Evolutionary conservation across 1,140 invertebrate species (phyloP), one percentile per base, ranked within the genome.

Genomic region (Colletes gigas): DNA sequence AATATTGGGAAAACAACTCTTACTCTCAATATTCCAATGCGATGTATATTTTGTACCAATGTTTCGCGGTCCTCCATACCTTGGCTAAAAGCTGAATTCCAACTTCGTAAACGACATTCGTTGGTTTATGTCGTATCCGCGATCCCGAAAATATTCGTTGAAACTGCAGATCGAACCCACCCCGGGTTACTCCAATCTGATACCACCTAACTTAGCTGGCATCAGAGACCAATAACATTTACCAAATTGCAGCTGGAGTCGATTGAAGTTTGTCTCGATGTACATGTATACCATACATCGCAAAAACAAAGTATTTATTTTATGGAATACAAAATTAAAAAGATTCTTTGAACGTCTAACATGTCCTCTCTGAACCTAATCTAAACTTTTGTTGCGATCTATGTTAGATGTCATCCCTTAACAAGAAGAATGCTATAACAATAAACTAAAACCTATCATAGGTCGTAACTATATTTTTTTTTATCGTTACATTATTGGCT

Each of bases 181-280:
- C 69, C 39, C 71, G 57, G 41, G 66, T 72, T 76, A 79, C 74
- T 86, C 78, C 74, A 78, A 83, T 87, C 82, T 76, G 84, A 87
- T 87, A 86, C 39, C 70, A 66, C 62, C 62, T 81, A 83, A 70
- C 55, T 78, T 68, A 79, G 62, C 82, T 87, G 82, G 71, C 85
- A 87, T 87, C 70, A 78, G 71, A 30, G 62, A 55, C 67, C 82
- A 81, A 79, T 87, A 79, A 85, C 84, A 86, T 87, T 86, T 86
- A 83, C 75, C 17, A n/a, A 72, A 86, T 83, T 78, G 74, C 74
- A 65, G 19, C 62, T 71, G 62, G 9, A 62, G 39, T 69, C 76
- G 50, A 69, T 60, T 72, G 30, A 65, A 47, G 21, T 44, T 83
- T 78, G 67, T 78, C 83, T 86, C 70, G 55, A 14, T 14, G 62